A percentile compares a stretch with the other conserved stretches of the same genome.
These are phyloP conservation scores for Copsychus sechellarum DNA, from an alignment of 2,113 vertebrate species.

Conservation along the genomic window DNA sequence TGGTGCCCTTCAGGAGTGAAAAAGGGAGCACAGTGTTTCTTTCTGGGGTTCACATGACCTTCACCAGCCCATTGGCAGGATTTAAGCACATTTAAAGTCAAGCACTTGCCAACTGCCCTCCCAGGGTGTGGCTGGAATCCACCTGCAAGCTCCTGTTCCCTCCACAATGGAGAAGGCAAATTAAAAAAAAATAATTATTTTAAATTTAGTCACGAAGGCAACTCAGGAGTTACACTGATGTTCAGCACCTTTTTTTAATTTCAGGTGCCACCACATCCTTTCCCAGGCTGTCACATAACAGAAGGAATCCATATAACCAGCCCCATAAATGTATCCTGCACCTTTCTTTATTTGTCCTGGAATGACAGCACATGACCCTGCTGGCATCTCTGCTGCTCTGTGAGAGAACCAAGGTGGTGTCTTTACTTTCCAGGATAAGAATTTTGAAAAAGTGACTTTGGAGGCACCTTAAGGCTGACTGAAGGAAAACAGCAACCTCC, in stretches of 20 bases:
- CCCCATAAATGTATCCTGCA: not conserved
- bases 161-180: not conserved
- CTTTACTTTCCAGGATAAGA: not conserved
- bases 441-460: not conserved
- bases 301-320: not conserved
- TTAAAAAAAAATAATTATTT: too few relatives aligned
- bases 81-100: not conserved
- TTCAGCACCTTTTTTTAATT: not conserved
- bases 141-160: not conserved
- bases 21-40: not conserved
- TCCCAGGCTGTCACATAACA: not conserved
- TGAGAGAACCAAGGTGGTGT: not conserved
- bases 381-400: not conserved
- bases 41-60: not conserved
- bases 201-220: not conserved
- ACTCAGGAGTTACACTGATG: not conserved
- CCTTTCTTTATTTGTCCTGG: not conserved
- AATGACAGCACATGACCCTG: not conserved
- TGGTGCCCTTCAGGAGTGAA: not conserved
- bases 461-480: not conserved
- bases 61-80: not conserved
- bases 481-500: not conserved
- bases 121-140: not conserved
- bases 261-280: not conserved
- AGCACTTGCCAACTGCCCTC: not conserved